Conservation (phyloP, 1,140 invertebrate species). For the Zaprionus nigranus region DNA sequence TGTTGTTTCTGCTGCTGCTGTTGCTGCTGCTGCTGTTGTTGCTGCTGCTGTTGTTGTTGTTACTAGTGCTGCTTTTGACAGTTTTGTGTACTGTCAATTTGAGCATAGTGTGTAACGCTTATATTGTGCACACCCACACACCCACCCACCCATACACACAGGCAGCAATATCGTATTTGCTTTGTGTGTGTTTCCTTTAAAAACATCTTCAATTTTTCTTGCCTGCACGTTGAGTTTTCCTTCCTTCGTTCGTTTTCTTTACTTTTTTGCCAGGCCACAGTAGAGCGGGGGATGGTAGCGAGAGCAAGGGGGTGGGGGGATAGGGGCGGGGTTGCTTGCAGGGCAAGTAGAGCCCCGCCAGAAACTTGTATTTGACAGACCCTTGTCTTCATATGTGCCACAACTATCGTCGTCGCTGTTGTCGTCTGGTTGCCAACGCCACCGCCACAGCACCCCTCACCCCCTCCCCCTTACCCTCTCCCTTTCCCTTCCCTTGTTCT, state of each 20-base stretch:
- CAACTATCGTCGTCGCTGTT: constrained; percentile 65
- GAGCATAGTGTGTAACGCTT: constrained; percentile 58
- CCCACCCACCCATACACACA: constrained; percentile 15
- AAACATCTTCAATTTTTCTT: constrained; percentile 81
- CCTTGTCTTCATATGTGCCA: constrained; percentile 81
- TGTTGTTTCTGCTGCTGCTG: constrained; percentile 47
- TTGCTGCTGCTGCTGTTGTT: constrained; percentile 44
- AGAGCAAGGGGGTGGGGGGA: background rate
- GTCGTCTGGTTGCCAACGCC: constrained; percentile 34
- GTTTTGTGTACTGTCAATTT: constrained; percentile 82
- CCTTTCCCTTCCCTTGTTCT: background rate
- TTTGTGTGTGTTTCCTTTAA: constrained; percentile 62
- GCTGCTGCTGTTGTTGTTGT: constrained; percentile 37
- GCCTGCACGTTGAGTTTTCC: constrained; percentile 37
- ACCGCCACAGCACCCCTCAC: constrained; percentile 1
- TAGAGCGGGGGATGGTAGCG: background rate
- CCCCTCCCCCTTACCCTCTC: background rate
- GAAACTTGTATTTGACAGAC: constrained; percentile 82
- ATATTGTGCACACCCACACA: constrained; percentile 51
- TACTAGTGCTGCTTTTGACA: constrained; percentile 68
- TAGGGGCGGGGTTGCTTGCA: background rate
- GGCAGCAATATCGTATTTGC: constrained; percentile 42
- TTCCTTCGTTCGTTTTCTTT: constrained; percentile 23
- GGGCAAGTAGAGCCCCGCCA: constrained; percentile 54
- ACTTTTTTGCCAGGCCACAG: background rate